These are phyloP conservation scores for Rhinolophus sinicus DNA, from an alignment of 2,113 vertebrate genomes.

Conservation along the genomic window DNA sequence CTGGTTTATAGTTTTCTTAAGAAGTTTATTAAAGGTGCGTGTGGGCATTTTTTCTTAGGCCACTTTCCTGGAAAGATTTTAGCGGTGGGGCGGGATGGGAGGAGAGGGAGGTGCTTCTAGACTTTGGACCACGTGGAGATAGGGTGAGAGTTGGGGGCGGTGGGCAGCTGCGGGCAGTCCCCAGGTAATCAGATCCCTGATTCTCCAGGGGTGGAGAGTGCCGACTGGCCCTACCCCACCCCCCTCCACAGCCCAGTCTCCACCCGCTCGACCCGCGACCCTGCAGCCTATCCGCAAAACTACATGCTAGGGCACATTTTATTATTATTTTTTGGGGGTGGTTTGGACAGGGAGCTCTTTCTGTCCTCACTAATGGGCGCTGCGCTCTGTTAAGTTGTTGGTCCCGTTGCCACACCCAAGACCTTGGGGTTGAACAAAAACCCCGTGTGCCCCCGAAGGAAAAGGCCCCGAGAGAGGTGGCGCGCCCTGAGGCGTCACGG, in stretches of 20 bases:
- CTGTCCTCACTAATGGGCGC: background rate
- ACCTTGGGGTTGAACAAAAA: conserved; percentile 24
- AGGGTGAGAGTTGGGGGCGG: background rate
- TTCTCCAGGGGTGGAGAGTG: background rate
- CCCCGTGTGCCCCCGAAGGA: background rate
- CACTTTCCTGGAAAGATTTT: conserved; percentile 64
- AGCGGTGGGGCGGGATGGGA: background rate
- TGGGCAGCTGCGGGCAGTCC: background rate
- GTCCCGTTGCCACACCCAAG: conserved; percentile 34
- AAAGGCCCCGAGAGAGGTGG: conserved; percentile 8
- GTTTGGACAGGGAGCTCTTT: background rate
- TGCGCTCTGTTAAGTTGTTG: background rate
- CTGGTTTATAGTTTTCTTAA: background rate
- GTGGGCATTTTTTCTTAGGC: background rate
- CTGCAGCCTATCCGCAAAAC: background rate
- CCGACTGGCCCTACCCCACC: too few species aligned
- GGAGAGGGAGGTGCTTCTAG: conserved; percentile 5
- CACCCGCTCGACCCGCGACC: conserved; percentile 82
- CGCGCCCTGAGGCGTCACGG: background rate
- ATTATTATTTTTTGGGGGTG: background rate
- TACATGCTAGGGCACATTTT: background rate
- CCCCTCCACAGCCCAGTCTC: background rate
- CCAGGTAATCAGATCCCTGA: too few species aligned
- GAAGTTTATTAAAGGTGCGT: conserved; percentile 61
- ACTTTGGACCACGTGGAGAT: conserved; percentile 51